Evolutionary conservation across 2,888 invertebrate genomes (phyloP).

Genomic region (Falcaria lacertinaria): DNA sequence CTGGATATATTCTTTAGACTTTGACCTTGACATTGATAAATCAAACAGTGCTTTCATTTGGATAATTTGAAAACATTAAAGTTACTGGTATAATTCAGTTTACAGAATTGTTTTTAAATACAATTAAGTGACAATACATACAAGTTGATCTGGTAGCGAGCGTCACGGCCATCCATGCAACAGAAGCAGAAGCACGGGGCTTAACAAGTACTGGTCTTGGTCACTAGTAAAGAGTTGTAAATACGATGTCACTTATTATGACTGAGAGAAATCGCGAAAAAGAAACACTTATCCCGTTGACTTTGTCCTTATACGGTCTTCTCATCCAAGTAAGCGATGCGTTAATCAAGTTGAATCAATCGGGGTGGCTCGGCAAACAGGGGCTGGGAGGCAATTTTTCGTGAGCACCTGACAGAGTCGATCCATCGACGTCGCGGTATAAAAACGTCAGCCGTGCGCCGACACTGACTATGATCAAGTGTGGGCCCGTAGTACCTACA

Average conservation of each 20-base stretch:
- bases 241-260: neutral
- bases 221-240: no score
- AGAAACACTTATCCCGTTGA: conserved; percentile 5
- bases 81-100: no score
- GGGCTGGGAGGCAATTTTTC: conserved; percentile 50
- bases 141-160: no score
- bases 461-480: conserved; percentile 64
- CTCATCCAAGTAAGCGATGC: conserved; percentile 15
- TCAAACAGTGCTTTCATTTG: no score
- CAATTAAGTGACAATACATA: no score
- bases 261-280: conserved; percentile 2
- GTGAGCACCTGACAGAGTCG: conserved; percentile 54
- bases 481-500: conserved; percentile 28
- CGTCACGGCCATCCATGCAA: no score
- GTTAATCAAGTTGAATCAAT: conserved; percentile 36
- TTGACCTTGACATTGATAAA: no score
- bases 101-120: no score
- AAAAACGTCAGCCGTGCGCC: conserved; percentile 58
- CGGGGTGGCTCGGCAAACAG: conserved; percentile 29
- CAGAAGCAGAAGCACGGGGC: no score
- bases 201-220: no score
- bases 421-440: conserved; percentile 52
- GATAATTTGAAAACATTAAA: no score
- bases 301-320: conserved; percentile 4
- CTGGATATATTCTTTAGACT: no score